phyloP scores from a whole-genome alignment of 2,797 vertebrate genomes.

The Sebastes aleutianus region DNA sequence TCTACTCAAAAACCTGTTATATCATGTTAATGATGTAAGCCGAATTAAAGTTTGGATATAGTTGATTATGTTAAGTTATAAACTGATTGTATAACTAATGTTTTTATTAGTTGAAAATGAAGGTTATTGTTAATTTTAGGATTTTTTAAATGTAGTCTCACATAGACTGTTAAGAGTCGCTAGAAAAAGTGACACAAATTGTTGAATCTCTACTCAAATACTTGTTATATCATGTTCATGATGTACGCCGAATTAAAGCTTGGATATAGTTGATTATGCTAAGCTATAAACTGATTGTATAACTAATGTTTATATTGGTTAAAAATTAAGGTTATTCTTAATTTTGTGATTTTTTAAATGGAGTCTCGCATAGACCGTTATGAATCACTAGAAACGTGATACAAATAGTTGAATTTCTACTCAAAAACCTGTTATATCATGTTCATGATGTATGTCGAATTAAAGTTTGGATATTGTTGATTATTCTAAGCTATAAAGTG shows the following conservation, averaged over 20 bases:
- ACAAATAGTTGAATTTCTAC: fast-evolving
- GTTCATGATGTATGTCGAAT: background rate
- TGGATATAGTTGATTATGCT: fast-evolving
- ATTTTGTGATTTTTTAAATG: background rate
- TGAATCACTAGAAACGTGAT: background rate
- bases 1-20: fast-evolving
- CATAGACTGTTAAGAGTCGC: too few species aligned
- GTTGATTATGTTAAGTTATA: fast-evolving
- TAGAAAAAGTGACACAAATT: background rate
- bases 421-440: fast-evolving
- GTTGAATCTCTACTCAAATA: fast-evolving
- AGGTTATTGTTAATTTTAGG: fast-evolving
- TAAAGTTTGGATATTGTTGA: fast-evolving
- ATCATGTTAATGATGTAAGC: fast-evolving
- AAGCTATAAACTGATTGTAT: fast-evolving
- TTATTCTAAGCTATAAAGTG: fast-evolving
- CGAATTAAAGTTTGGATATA: fast-evolving
- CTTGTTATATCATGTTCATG: fast-evolving
- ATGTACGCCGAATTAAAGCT: background rate
- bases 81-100: fast-evolving
- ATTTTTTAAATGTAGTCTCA: background rate
- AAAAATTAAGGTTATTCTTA: background rate
- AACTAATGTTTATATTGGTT: fast-evolving
- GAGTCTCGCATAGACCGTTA: too few species aligned
- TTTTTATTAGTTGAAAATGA: fast-evolving